Conservation (phyloP, 1,140 invertebrate species). For the Microvelia longipes region DNA sequence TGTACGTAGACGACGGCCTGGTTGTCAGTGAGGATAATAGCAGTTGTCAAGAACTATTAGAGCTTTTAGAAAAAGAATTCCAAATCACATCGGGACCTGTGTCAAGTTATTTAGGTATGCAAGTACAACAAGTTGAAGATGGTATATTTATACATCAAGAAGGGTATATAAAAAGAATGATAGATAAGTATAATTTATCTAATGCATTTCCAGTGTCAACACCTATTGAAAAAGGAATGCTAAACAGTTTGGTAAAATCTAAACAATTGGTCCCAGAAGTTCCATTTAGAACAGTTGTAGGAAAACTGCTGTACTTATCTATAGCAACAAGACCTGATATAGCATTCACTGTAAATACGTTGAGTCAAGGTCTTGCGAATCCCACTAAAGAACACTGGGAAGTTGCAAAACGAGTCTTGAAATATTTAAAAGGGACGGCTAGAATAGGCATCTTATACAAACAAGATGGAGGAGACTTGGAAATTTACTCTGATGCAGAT, state of each 20-base stretch:
- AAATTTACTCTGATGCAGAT: constrained; percentile 25
- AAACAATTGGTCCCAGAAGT: background rate
- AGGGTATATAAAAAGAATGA: background rate
- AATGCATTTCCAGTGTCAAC: background rate
- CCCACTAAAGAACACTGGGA: constrained; percentile 15
- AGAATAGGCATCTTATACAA: constrained; percentile 23
- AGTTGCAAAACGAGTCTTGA: constrained; percentile 26
- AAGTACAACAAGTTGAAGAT: background rate
- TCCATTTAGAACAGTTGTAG: background rate
- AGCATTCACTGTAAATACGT: constrained; percentile 17
- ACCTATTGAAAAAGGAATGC: background rate
- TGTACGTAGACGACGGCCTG: background rate
- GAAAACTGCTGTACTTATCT: constrained; percentile 25
- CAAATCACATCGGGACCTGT: background rate
- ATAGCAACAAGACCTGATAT: constrained; percentile 28
- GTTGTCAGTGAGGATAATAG: background rate
- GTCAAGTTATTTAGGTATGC: background rate
- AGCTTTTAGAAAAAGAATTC: background rate
- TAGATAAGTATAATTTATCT: background rate
- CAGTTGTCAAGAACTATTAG: background rate
- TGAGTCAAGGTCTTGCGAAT: constrained; percentile 21
- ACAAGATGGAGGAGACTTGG: constrained; percentile 6
- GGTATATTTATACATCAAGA: background rate
- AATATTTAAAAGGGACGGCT: too few species aligned
- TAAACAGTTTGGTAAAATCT: background rate